Base-by-base conservation (phyloP, 2,888 invertebrate genomes). In the Limenitis camilla region DNA sequence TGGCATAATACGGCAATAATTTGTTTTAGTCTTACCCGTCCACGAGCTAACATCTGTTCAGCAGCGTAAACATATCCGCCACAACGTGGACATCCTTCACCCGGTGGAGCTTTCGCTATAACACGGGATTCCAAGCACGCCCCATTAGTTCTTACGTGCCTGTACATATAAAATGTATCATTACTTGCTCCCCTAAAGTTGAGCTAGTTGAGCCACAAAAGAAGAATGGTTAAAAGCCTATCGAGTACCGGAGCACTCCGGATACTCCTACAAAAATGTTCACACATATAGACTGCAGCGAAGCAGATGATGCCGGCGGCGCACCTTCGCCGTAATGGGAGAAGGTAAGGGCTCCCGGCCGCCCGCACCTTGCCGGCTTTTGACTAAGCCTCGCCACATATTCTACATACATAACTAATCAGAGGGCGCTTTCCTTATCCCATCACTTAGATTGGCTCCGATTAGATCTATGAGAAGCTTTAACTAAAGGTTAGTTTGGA, bases 31-130 rank as follows among this genome's bases (percentile, higher is more conserved):
- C 92, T 92, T 89, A 96, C 95, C 90, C 92, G 91, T 89, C 95
- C 95, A 77, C 95, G 91, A 64, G 96, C 96, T 71, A 96, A 89
- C 95, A 96, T 96, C 87, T 96, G 95, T 85, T 96, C 96, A 56
- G 96, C 96, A 59, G 95, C 95, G 81, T 96, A 96, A 49, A 96
- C 96, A 75, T 84, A 95, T 60, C 96, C 95, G 61, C 96, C 96
- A 76, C 96, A 96, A 68, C 96, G 90, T 31, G 96, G 96, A 72
- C 96, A 96, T 58, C 95, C 96, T 80, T 94, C 90, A 48, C 95
- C 95, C 65, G 93, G 93, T 38, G 94, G 94, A 46, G 95, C 95
- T 82, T 92, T 93, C 31, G 94, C 93, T 74, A 94, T 93, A 58
- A 89, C 88, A 66, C 92, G 91, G 35, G 94, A 83, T 77, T 92